Evolutionary conservation across 53 echinoderm and acorn worm genomes (phyloP), one percentile per base, ranked within the genome.

Genomic region (Arbacia lixula): DNA sequence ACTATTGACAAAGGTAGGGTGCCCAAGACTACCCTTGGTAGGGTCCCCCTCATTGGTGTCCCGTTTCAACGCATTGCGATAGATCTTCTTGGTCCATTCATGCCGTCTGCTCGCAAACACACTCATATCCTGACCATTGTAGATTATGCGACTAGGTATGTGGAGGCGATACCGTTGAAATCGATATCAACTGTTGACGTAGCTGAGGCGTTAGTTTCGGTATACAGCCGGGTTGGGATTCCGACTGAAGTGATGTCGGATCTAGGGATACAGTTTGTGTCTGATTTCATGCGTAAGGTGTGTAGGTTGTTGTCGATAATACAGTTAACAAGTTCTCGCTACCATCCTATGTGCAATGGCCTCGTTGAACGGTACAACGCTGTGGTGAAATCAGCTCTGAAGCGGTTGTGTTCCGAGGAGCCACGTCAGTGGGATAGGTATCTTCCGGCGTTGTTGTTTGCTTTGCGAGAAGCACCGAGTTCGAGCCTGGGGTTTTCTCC

Each of bases 341-440:
- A 93, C 71, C 88, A 88, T 73, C 94, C 91, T 6, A 88, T 88
- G 62, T 91, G 91, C 50, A 90, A 90, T 51, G 84, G 90, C 22
- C 72, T 89, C 8, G 86, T 85, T 0, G 94, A 94, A 39, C 68
- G 87, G 49, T 90, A 87, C 62, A 93, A 93, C 71, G 90, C 87
- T 16, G 90, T 88, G 10, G 36, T 93, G 37, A 93, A 93, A 49
- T 38, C 61, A 12, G 85, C 90, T 76, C 74, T 93, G 42, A 69
- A 73, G 6, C 65, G 83, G 34, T 86, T 87, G 86, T 89, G 89
- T 39, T 21, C 53, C 6, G 87, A 93, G 22, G 54, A 69, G 27
- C 93, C 93, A 34, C 64, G 53, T 54, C 84, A 90, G 62, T 90
- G 90, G 93, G 93, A 90, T 34, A 72, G 84, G 19, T 89, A 87